Evolutionary conservation across 2,888 invertebrate species (phyloP).

Genomic region (Sycophila texana): DNA sequence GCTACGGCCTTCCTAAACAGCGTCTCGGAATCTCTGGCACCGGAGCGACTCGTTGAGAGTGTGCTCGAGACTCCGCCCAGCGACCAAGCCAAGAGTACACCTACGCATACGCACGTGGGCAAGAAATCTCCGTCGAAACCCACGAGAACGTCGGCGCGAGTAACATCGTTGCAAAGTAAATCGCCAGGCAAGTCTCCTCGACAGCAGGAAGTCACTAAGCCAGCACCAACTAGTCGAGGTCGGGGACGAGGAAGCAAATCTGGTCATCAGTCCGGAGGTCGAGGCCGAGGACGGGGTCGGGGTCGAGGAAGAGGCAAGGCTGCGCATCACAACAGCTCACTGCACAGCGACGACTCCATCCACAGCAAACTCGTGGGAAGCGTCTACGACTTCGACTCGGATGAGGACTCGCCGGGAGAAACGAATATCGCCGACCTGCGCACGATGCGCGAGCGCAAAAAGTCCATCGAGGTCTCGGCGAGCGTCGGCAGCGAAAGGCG

Average conservation of each 20-base stretch:
- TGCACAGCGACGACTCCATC: conserved; percentile 82
- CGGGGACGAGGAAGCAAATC: conserved; percentile 76
- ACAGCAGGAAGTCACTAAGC: conserved; percentile 63
- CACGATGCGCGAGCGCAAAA: conserved; percentile 86
- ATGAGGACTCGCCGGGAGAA: conserved; percentile 87
- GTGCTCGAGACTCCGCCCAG: conserved; percentile 3
- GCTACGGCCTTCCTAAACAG: conserved; percentile 48
- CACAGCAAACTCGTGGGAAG: conserved; percentile 90
- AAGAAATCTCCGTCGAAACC: conserved; percentile 80
- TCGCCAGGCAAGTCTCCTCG: conserved; percentile 82
- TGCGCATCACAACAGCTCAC: conserved; percentile 60
- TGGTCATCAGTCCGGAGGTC: conserved; percentile 65
- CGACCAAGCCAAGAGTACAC: conserved; percentile 55
- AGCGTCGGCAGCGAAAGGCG: conserved; percentile 63
- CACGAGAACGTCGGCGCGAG: conserved; percentile 80
- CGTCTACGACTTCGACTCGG: conserved; percentile 90
- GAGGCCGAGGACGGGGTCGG: conserved; percentile 71
- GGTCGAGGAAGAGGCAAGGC: conserved; percentile 75
- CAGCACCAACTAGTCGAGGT: conserved; percentile 72
- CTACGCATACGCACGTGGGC: conserved; percentile 66
- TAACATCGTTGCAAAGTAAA: conserved; percentile 80
- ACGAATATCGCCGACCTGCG: conserved; percentile 85
- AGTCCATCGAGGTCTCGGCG: conserved; percentile 76
- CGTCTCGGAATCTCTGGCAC: conserved; percentile 32
- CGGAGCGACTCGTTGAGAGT: conserved; percentile 13